These are phyloP conservation scores for Pseudoips prasinana DNA, from an alignment of 2,888 invertebrate species.

Conservation along the genomic window DNA sequence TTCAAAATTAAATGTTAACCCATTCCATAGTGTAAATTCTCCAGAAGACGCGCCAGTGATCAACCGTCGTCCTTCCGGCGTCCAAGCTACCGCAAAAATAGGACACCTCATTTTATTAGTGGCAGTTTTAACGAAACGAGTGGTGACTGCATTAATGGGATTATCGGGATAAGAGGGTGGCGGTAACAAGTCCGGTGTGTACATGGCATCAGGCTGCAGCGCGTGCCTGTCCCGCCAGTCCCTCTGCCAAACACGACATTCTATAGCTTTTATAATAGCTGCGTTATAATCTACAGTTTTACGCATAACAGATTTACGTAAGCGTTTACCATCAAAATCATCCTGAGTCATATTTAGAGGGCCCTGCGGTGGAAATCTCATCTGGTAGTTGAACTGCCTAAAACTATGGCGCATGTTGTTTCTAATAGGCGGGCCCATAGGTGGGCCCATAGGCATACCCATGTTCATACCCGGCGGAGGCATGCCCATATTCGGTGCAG, in stretches of 20 bases:
- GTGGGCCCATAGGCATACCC: constrained; percentile 56
- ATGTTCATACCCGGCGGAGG: constrained; percentile 69
- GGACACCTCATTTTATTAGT: constrained; percentile 99
- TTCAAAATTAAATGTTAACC: constrained; percentile 99
- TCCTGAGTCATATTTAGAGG: constrained; percentile 89
- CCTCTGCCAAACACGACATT: constrained; percentile 97
- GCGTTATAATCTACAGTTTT: constrained; percentile 99
- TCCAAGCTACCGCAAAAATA: constrained; percentile 99
- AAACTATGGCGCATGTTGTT: constrained; percentile 76
- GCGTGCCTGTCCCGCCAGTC: constrained; percentile 94
- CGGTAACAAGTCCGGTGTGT: constrained; percentile 95
- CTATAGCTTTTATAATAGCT: constrained; percentile 94
- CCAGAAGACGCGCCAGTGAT: constrained; percentile 99
- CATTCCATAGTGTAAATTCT: constrained; percentile 99
- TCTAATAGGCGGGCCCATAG: constrained; percentile 61
- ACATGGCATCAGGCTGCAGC: constrained; percentile 97
- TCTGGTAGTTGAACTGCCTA: constrained; percentile 76
- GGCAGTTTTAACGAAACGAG: constrained; percentile 98
- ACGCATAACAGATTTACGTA: constrained; percentile 97
- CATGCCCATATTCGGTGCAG: constrained; percentile 71
- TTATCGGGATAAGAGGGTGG: constrained; percentile 97
- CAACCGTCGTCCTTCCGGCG: constrained; percentile 98
- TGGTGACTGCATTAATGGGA: constrained; percentile 97
- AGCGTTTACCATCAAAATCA: constrained; percentile 97
- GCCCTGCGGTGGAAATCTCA: constrained; percentile 77